Base-by-base conservation (phyloP, 2,888 invertebrate species). In the Seladonia tumulorum region DNA sequence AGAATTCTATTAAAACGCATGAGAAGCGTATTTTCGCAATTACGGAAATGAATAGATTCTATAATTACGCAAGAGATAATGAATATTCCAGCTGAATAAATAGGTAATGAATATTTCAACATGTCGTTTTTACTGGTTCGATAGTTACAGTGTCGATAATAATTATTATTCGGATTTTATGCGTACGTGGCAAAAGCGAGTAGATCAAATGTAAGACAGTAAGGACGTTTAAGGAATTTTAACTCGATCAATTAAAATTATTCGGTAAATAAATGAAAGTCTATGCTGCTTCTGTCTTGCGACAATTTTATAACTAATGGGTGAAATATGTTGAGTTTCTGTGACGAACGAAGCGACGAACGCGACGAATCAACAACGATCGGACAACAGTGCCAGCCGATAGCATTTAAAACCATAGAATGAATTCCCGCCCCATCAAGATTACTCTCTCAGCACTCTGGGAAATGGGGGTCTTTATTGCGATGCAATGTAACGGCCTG, bases 401-500 rank as follows among this genome's bases (percentile, higher is more conserved):
- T 68, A 73, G 79, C 81, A 75, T 83, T 84, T 87, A 81, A 80
- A 85, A 47, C 81, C 53, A 35, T 76, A 79, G 80, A 81, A 89
- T 83, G 88, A 85, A 83, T 88, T 82, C 91, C 87, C 85, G 76
- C 76, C 88, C 82, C 76, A 89, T 87, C 88, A 83, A 82, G 82
- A 83, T 81, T 82, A 81, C 84, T 85, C 85, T 83, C 81, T 73
- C 83, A 76, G 80, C 87, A 82, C 83, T 86, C 83, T 72, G 83
- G 86, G 89, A 90, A 90, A 90, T 88, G 85, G 89, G 90, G 90
- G 90, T 90, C 90, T 88, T 90, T 90, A 90, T 88, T 90, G 88
- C 90, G 75, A 88, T 82, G 90, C 87, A 87, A 92, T 90, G 92
- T 94, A 94, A 94, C 93, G 93, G 94, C 91, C 90, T 91, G 88